Evolutionary conservation across 2,113 vertebrate genomes (phyloP).

Genomic region (Dicaeum eximium): DNA sequence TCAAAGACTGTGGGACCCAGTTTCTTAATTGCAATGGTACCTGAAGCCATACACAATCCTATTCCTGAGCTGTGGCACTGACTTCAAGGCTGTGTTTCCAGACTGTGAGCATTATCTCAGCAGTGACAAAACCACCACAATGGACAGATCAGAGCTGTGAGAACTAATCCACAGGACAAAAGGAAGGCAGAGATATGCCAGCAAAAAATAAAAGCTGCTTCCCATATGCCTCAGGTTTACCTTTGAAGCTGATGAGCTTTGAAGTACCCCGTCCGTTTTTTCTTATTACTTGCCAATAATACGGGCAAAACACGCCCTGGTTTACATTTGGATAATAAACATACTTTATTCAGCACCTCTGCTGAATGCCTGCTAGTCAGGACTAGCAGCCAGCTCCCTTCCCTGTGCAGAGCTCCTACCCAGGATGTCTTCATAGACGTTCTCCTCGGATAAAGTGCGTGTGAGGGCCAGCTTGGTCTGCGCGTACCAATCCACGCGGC

Average conservation of each 20-base stretch:
- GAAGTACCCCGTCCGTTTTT: not conserved
- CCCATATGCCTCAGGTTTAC: not conserved
- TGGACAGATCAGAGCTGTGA: not conserved
- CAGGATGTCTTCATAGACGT: conserved; percentile 95
- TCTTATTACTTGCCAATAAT: not conserved
- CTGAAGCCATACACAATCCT: not conserved
- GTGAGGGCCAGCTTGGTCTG: conserved; percentile 89
- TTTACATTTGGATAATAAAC: not conserved
- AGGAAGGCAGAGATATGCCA: not conserved
- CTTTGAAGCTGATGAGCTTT: conserved; percentile 15
- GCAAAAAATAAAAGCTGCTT: not conserved
- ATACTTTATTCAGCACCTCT: not conserved
- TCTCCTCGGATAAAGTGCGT: conserved; percentile 97
- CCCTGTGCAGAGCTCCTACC: conserved; percentile 73
- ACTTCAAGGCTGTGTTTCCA: not conserved
- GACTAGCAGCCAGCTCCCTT: not conserved
- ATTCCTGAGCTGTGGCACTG: not conserved
- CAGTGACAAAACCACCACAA: not conserved
- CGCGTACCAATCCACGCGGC: conserved; percentile 89
- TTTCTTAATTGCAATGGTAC: not conserved
- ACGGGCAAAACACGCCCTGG: not conserved
- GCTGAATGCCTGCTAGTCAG: not conserved
- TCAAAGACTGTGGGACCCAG: not conserved
- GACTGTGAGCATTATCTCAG: not conserved
- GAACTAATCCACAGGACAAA: not conserved